Base-by-base conservation (phyloP, 2,113 vertebrate species). In the Emydura subglobosa region DNA sequence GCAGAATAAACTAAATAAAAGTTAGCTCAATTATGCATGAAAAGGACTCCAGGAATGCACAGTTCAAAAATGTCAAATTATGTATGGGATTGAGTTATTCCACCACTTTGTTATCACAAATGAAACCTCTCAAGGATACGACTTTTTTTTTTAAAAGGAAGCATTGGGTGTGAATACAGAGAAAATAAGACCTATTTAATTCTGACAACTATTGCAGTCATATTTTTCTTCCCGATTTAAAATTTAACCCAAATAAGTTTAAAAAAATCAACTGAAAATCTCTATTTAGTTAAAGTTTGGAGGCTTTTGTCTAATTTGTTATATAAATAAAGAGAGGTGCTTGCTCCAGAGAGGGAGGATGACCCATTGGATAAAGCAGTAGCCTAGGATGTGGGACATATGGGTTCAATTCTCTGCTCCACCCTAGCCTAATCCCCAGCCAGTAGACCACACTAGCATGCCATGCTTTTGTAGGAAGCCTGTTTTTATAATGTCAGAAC, bases 1-100 rank as follows among this genome's bases (percentile, higher is more conserved):
- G 87, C 89, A 87, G 54, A 97, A 93, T 95, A 97, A 95, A 79
- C 9, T 47, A 96, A 97, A 97, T 90, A 92, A 92, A 97, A 96
- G 93, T 96, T 88, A 97, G 51, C 82, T 97, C 91, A 98, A 98
- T 98, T 98, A 97, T 97, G 95, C 86, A 98, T 97, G 95, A 97
- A 98, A 97, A 96, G 93, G 19, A 95, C 83, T 92, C 87, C 91
- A 94, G 82, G 76, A 98, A 97, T 59, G 42, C 68, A 85, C 13
- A 82, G 44, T 95, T 97, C 61, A 92, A 95, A 25, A 49, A 88
- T 59, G 76, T 94, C 42, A 95, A 97, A 98, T 97, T 96, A 97
- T 98, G 14, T 61, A 98, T 96, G 88, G 82, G 97, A 96, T 85
- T n/a, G 91, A 97, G 57, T 94, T 93, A 95, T 94, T 89, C 88